Percentiles rank a stretch among this genome's conserved stretches.
Evolutionary conservation across 2,113 vertebrate genomes (phyloP).

Genomic region (Tautogolabrus adspersus): DNA sequence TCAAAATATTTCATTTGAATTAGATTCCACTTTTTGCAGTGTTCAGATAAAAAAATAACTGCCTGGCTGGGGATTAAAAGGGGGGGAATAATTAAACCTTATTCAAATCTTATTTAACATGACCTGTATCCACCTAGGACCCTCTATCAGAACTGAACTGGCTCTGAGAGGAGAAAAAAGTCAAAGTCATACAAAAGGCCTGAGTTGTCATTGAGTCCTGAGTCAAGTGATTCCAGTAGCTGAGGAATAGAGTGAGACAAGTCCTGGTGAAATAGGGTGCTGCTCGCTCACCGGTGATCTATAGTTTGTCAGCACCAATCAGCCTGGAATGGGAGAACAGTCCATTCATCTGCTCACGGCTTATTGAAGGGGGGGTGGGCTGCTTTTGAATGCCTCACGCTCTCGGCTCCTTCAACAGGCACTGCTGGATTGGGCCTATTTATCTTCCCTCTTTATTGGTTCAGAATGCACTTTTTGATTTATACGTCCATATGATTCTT

Average conservation of each 20-base stretch:
- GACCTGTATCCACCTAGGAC: slow-evolving; percentile 16
- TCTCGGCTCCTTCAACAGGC: slow-evolving; percentile 70
- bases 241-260: slow-evolving; percentile 71
- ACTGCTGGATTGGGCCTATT: slow-evolving; percentile 78
- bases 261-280: slow-evolving; percentile 73
- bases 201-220: slow-evolving; percentile 52
- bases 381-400: slow-evolving; percentile 77
- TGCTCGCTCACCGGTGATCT: slow-evolving; percentile 79
- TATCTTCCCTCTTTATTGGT: slow-evolving; percentile 80
- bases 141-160: slow-evolving; percentile 27
- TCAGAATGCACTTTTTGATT: slow-evolving; percentile 80
- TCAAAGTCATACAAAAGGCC: slow-evolving; percentile 46
- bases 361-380: slow-evolving; percentile 79
- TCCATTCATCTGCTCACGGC: slow-evolving; percentile 80
- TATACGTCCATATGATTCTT: slow-evolving; percentile 72
- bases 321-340: slow-evolving; percentile 74
- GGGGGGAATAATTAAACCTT: too few relatives aligned
- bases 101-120: background rate
- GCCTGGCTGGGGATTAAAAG: too few relatives aligned
- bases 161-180: slow-evolving; percentile 13
- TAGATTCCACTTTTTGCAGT: too few relatives aligned
- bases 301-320: slow-evolving; percentile 82
- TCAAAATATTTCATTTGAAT: too few relatives aligned
- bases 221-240: slow-evolving; percentile 60
- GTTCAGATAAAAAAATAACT: too few relatives aligned